phyloP scores from a whole-genome alignment of 2,113 vertebrate genomes.

The Hyla sarda region DNA sequence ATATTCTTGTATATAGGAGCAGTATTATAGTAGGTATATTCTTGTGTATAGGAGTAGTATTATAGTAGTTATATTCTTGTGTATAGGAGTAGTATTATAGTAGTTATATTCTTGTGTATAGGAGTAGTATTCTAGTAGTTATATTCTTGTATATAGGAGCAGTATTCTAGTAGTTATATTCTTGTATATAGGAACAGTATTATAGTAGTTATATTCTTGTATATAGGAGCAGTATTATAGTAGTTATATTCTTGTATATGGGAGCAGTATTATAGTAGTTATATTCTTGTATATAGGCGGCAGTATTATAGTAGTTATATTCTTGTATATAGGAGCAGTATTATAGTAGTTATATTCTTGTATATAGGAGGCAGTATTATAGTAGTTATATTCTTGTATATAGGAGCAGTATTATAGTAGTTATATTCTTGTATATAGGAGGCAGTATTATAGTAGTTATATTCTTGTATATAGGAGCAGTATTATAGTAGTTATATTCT shows the following conservation, averaged over 20 bases:
- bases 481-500: constrained; percentile 7
- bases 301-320: not conserved
- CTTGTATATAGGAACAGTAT: too few species aligned
- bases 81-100: not conserved
- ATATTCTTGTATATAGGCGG: constrained; percentile 1
- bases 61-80: not conserved
- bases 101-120: not conserved
- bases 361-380: constrained; percentile 11
- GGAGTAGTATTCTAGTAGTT: not conserved
- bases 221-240: too few species aligned
- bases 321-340: too few species aligned
- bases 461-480: not conserved
- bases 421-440: not conserved
- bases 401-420: not conserved
- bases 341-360: too few species aligned
- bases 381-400: constrained; percentile 3
- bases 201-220: too few species aligned
- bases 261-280: not conserved
- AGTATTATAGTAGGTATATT: not conserved
- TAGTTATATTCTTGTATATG: too few species aligned
- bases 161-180: not conserved
- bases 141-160: not conserved
- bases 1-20: not conserved
- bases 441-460: not conserved
- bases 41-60: not conserved